A percentile compares a stretch with the other conserved stretches of the same genome.
Conservation (phyloP, 2,888 invertebrate species). For the Tinea trinotella region DNA sequence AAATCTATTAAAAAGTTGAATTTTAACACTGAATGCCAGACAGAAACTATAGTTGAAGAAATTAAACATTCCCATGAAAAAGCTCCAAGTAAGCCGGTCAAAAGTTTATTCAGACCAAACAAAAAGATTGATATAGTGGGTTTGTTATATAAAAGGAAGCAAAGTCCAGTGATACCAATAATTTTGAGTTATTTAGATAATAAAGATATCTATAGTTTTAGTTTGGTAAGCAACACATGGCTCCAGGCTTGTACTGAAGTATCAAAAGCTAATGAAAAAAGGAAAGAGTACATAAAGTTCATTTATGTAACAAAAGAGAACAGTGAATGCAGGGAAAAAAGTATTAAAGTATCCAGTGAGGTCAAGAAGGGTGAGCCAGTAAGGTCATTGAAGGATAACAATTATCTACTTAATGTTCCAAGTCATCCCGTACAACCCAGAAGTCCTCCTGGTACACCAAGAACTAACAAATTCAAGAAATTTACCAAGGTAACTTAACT, state of each 20-base stretch:
- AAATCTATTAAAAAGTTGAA: constrained; percentile 47
- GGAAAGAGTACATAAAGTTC: constrained; percentile 37
- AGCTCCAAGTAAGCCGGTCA: constrained; percentile 23
- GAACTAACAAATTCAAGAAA: constrained; percentile 49
- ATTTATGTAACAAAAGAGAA: constrained; percentile 48
- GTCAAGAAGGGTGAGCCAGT: constrained; percentile 27
- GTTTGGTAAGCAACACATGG: constrained; percentile 52
- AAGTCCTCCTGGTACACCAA: constrained; percentile 54
- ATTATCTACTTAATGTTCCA: constrained; percentile 34
- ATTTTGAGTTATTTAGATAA: constrained; percentile 46
- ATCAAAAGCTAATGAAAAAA: constrained; percentile 38
- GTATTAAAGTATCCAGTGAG: neutral
- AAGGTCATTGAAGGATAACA: constrained; percentile 42
- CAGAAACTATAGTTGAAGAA: no score
- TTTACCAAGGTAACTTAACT: constrained; percentile 53
- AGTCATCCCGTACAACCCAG: constrained; percentile 26
- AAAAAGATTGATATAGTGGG: constrained; percentile 57
- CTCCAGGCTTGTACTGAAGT: constrained; percentile 42
- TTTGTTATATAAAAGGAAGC: constrained; percentile 38
- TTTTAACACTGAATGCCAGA: constrained; percentile 31
- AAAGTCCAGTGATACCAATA: constrained; percentile 33
- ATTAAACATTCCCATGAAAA: no score
- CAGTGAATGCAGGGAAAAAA: constrained; percentile 33
- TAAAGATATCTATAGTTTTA: constrained; percentile 54
- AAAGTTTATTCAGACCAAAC: constrained; percentile 41